Percentiles rank a stretch among this genome's conserved stretches.
Evolutionary conservation across 2,113 vertebrate species (phyloP).

Genomic region (Coptodon rendalli): DNA sequence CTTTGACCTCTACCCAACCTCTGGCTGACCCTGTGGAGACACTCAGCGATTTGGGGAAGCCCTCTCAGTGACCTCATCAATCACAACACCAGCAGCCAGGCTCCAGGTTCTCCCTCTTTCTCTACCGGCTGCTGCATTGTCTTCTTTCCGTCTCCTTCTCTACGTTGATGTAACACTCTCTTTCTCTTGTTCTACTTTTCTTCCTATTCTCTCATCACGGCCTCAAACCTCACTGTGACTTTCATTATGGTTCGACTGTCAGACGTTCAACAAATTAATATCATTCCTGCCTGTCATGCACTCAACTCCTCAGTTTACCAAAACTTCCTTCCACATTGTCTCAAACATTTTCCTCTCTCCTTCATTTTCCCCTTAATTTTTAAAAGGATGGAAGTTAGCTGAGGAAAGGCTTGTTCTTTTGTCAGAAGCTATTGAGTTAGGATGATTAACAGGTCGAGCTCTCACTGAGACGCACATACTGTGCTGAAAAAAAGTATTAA

Average conservation of each 20-base stretch:
- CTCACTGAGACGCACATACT: neutral
- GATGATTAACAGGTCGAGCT: neutral
- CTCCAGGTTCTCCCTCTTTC: conserved; percentile 53
- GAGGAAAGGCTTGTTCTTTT: neutral
- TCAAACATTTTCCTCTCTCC: neutral
- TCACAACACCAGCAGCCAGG: conserved; percentile 57
- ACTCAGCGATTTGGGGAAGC: conserved; percentile 54
- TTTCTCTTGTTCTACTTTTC: conserved; percentile 1
- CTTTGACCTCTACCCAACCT: conserved; percentile 66
- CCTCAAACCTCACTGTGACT: neutral
- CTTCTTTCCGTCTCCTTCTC: conserved; percentile 14
- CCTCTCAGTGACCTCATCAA: conserved; percentile 72
- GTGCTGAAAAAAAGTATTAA: neutral
- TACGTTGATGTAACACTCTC: neutral
- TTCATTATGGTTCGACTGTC: neutral
- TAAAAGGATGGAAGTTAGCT: neutral
- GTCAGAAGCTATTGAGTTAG: neutral
- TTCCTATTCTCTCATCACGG: neutral
- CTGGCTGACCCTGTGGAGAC: conserved; percentile 55
- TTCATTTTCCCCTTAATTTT: neutral
- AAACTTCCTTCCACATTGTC: neutral
- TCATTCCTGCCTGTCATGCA: neutral
- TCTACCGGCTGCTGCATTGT: conserved; percentile 35
- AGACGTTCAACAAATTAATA: neutral
- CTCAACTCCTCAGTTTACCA: neutral